Evolutionary conservation across 2,888 invertebrate species (phyloP), one percentile per base, ranked within the genome.

Genomic region (Dioctria linearis): DNA sequence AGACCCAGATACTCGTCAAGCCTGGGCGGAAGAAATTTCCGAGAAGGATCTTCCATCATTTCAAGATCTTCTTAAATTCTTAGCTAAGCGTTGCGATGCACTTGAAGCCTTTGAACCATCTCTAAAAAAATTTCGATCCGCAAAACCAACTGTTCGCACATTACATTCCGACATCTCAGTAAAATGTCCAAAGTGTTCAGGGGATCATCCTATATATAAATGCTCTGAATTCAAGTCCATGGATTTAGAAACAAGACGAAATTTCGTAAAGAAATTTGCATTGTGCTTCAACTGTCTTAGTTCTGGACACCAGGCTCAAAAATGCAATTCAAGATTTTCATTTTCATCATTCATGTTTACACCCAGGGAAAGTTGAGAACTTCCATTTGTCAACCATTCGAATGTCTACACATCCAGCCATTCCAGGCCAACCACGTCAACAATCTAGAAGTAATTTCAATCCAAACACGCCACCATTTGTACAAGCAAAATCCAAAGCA

Each of bases 81-180:
- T 78, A 11, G 46, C 13, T 11, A 57, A 42, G 11, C 37, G 63
- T 25, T 78, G 75, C 37, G 75, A 76, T 25, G 78, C 65, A 4
- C 37, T 51, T 13, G 51, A 65, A n/a, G 25, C 9, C 40, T 65
- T 63, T 40, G 54, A 59, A 8, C 5, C 11, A 8, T 42, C 40
- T 9, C 9, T 9, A 3, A 66, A 11, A 42, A 40, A 66, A 42
- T 25, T 11, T 5, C 2, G 3, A 40, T 5, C 25, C 3, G 8
- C 3, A 4, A 25, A 4, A 25, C 3, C 6, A 66, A 40, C 25
- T 11, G 65, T 65, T 37, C 8, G 8, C 4, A 65, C 6, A 5
- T 39, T 39, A 65, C 40, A 39, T 40, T 4, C 37, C 9, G 5
- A 9, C 5, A 39, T 37, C 37, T 39, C 37, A 1, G 6, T 5